phyloP scores from a whole-genome alignment of 2,888 invertebrate species.

The Carpatolechia fugitivella region DNA sequence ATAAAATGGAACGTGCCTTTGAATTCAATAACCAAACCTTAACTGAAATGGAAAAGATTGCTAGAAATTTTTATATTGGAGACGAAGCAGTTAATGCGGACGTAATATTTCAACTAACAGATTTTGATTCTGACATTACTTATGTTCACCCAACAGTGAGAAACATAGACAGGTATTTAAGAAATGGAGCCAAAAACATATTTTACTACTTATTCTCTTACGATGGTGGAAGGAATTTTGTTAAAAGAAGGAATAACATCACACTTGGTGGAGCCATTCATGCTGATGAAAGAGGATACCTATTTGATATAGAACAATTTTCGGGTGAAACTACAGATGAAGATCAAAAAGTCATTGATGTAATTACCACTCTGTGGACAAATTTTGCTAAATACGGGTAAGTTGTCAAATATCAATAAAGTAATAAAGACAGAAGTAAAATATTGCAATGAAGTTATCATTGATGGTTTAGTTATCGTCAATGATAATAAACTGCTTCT shows the following conservation, averaged over 20 bases:
- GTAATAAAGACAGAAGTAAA: too few species aligned
- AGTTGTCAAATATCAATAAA: background rate
- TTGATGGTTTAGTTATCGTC: too few species aligned
- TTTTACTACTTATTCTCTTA: constrained; percentile 55
- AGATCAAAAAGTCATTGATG: constrained; percentile 46
- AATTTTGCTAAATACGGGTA: constrained; percentile 18
- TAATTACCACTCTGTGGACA: constrained; percentile 41
- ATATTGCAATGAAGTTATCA: too few species aligned
- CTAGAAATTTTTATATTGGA: constrained; percentile 49
- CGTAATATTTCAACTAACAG: constrained; percentile 28
- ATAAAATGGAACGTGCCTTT: constrained; percentile 28
- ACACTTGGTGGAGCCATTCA: constrained; percentile 38
- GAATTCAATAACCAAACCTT: constrained; percentile 27
- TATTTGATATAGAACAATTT: constrained; percentile 36
- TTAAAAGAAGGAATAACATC: constrained; percentile 27
- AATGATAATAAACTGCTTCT: too few species aligned
- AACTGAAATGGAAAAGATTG: constrained; percentile 28
- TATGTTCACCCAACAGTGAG: constrained; percentile 44
- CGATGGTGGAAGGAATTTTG: constrained; percentile 39
- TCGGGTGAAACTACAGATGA: constrained; percentile 24
- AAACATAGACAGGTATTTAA: constrained; percentile 38
- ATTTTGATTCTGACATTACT: constrained; percentile 47
- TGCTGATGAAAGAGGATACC: constrained; percentile 49
- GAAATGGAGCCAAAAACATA: constrained; percentile 34
- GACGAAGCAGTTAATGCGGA: constrained; percentile 34